A percentile compares a stretch with the other conserved stretches of the same genome.
These are phyloP conservation scores for Lepidocyrtoides sp. DNA, from an alignment of 2,888 invertebrate genomes.

Conservation along the genomic window DNA sequence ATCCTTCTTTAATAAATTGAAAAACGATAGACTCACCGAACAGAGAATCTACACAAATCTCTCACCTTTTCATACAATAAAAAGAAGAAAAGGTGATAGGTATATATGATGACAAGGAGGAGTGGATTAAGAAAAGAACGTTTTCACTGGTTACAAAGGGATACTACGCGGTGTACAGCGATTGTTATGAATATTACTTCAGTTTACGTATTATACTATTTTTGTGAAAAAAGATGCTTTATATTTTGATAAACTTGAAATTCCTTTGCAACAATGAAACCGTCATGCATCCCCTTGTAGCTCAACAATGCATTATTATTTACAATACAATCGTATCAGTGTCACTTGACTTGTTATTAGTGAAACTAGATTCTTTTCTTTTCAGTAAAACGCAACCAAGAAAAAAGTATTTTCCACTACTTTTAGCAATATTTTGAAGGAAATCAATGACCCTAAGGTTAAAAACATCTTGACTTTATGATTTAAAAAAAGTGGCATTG, in stretches of 20 bases:
- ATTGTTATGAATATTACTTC: not conserved
- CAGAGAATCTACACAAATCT: not conserved
- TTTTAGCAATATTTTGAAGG: too few relatives aligned
- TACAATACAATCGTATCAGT: not conserved
- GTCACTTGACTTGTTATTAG: constrained; percentile 15
- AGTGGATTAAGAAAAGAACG: not conserved
- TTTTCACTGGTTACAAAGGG: not conserved
- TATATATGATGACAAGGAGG: not conserved
- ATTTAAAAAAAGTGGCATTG: not conserved
- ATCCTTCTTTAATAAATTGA: constrained; percentile 30
- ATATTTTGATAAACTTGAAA: constrained; percentile 32
- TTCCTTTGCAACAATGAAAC: not conserved
- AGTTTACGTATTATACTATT: too few relatives aligned
- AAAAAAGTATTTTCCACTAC: too few relatives aligned
- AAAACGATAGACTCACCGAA: constrained; percentile 1
- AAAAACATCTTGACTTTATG: not conserved
- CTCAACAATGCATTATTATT: not conserved
- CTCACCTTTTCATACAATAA: not conserved
- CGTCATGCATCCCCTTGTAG: not conserved
- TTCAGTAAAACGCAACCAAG: too few relatives aligned
- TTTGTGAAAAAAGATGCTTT: not conserved
- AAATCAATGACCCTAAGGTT: not conserved
- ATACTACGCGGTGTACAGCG: not conserved
- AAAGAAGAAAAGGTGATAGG: not conserved
- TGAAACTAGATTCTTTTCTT: too few relatives aligned